These are phyloP conservation scores for Rhynchotus rufescens DNA, from an alignment of 2,797 vertebrate species.

Conservation along the genomic window DNA sequence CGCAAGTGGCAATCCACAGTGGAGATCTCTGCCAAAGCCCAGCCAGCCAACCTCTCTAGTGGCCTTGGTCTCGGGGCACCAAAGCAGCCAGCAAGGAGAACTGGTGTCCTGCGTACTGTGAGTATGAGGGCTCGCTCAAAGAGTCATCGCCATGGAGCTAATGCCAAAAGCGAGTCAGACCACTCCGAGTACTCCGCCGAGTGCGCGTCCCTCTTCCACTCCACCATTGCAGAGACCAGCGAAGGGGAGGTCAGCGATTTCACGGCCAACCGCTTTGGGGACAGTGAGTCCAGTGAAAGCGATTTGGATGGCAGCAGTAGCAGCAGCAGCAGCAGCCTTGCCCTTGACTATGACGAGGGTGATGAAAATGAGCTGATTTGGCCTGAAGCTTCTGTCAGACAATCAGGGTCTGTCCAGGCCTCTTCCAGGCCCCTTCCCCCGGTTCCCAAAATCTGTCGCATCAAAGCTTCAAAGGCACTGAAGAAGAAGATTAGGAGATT, in stretches of 20 bases:
- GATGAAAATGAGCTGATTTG: slow-evolving; percentile 78
- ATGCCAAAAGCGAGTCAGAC: slow-evolving; percentile 82
- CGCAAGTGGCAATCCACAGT: slow-evolving; percentile 80
- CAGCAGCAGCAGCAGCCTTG: slow-evolving; percentile 82
- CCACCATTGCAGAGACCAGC: slow-evolving; percentile 88
- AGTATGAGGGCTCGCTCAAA: slow-evolving; percentile 70
- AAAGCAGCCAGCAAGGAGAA: slow-evolving; percentile 60
- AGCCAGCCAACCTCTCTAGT: slow-evolving; percentile 39
- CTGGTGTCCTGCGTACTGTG: slow-evolving; percentile 61
- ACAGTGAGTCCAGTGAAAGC: slow-evolving; percentile 89
- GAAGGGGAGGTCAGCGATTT: slow-evolving; percentile 88
- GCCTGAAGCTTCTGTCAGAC: slow-evolving; percentile 72
- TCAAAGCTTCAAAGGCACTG: slow-evolving; percentile 94
- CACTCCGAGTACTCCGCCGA: slow-evolving; percentile 87
- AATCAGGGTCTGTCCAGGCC: slow-evolving; percentile 50
- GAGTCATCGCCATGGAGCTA: slow-evolving; percentile 54
- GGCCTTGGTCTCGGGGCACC: slow-evolving; percentile 38
- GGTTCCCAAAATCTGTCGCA: slow-evolving; percentile 87
- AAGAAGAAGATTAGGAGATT: slow-evolving; percentile 96
- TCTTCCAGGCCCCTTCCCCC: slow-evolving; percentile 79
- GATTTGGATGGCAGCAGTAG: slow-evolving; percentile 75
- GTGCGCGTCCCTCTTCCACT: slow-evolving; percentile 86
- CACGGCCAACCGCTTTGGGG: slow-evolving; percentile 90
- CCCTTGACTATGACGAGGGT: slow-evolving; percentile 76
- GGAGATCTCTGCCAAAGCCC: slow-evolving; percentile 80